Base-by-base conservation (phyloP, 2,113 vertebrate genomes). In the Uropsilus gracilis region DNA sequence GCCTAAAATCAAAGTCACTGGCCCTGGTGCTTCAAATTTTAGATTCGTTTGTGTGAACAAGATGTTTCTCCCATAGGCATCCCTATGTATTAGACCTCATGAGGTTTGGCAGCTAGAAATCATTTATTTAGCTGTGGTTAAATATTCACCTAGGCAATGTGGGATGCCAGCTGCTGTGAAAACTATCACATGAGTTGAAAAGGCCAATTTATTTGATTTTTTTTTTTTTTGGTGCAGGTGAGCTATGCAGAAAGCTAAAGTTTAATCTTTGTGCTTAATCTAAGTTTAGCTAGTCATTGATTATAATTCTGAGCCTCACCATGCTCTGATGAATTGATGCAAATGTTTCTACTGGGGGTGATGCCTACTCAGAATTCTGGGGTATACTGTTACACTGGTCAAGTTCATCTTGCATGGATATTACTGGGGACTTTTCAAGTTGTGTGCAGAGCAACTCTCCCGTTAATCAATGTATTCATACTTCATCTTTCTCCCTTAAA, bases 51-150 rank as follows among this genome's bases (percentile, higher is more conserved):
- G 55, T 90, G 42, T 28, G 61, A 95, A 24, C 84, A 96, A 76
- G 85, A 64, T 93, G 87, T 61, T 90, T 93, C 77, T 93, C 92
- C 87, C 71, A 39, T 85, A 87, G 87, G 39, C 32, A 90, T 24
- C 39, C 50, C 42, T 61, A 1, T 57, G 90, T 68, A 61, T 72
- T 84, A 42, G 94, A 92, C 37, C 90, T 94, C 90, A n/a, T 71
- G 85, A 85, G 87, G 44, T 37, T 30, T 71, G 32, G 28, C 7
- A 12, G 78, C 34, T 71, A 84, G 84, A n/a, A 78, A 71, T 69
- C 76, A 89, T 95, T 86, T 90, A 72, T 91, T 83, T 94, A 94
- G 66, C 0, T 1, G 39, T 87, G 44, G 39, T 90, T 75, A 75
- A 94, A 68, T 85, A 91, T 68, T 89, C 77, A 68, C 53, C 57